Conservation (phyloP, 2,888 invertebrate species). For the Brachyopa scutellaris region DNA sequence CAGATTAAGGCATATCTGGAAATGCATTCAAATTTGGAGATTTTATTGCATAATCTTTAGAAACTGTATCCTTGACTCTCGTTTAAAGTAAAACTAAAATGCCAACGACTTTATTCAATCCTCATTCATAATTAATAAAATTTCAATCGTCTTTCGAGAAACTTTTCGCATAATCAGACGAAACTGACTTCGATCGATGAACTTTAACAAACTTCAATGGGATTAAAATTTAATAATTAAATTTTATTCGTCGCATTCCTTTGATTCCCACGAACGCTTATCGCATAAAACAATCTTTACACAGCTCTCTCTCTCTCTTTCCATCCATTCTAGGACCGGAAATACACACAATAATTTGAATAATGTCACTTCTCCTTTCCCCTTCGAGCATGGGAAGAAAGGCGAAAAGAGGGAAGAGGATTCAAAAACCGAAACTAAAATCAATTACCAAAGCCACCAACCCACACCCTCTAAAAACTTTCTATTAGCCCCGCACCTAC, state of each 20-base stretch:
- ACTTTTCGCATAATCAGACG: too few relatives aligned
- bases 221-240: constrained; percentile 17
- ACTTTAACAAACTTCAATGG: constrained; percentile 15
- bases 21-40: too few relatives aligned
- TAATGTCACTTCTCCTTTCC: constrained; percentile 36
- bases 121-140: too few relatives aligned
- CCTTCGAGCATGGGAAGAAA: too few relatives aligned
- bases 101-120: too few relatives aligned
- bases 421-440: constrained; percentile 45
- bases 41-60: too few relatives aligned
- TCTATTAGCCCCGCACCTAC: constrained; percentile 5
- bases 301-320: neutral
- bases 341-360: constrained; percentile 30
- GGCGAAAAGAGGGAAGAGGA: too few relatives aligned
- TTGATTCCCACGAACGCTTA: constrained; percentile 11
- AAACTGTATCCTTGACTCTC: too few relatives aligned
- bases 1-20: too few relatives aligned
- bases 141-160: too few relatives aligned
- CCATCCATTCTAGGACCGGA: neutral
- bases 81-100: too few relatives aligned
- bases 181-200: too few relatives aligned
- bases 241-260: neutral
- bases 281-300: neutral
- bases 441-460: constrained; percentile 49
- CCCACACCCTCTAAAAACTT: constrained; percentile 14